Evolutionary conservation across 2,888 invertebrate genomes (phyloP).

Genomic region (Linyphia triangularis): DNA sequence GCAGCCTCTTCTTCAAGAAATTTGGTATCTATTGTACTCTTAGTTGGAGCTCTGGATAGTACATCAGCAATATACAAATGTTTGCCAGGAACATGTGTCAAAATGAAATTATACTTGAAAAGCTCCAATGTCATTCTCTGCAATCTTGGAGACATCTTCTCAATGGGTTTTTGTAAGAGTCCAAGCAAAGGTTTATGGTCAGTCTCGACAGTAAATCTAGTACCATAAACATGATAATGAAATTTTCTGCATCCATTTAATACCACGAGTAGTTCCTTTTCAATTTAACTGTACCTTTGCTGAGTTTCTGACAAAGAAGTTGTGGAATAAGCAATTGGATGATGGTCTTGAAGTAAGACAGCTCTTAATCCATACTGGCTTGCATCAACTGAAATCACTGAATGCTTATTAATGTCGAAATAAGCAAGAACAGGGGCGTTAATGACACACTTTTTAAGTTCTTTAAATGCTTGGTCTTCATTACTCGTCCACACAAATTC

Average conservation of each 20-base stretch:
- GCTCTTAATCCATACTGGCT: constrained; percentile 9
- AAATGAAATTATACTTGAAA: not conserved
- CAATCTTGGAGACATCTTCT: constrained; percentile 6
- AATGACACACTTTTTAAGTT: not conserved
- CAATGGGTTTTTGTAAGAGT: constrained; percentile 13
- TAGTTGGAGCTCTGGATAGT: not conserved
- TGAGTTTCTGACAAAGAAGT: constrained; percentile 40
- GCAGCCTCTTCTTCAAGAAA: not conserved
- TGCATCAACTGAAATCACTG: not conserved
- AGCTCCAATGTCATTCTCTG: constrained; percentile 19
- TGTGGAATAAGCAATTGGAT: constrained; percentile 36
- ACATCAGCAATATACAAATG: constrained; percentile 8
- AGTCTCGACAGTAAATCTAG: constrained; percentile 11
- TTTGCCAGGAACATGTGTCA: constrained; percentile 16
- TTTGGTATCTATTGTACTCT: not conserved
- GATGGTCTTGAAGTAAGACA: constrained; percentile 22
- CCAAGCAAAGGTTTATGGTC: constrained; percentile 48
- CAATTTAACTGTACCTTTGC: constrained; percentile 58
- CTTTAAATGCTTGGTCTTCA: not conserved
- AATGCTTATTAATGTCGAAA: not conserved
- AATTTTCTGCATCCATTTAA: constrained; percentile 19
- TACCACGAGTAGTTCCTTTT: constrained; percentile 56
- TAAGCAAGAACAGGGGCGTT: not conserved
- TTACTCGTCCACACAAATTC: not conserved
- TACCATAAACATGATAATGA: constrained; percentile 33